Base-by-base conservation (phyloP, 2,888 invertebrate genomes). In the Volucella inflata region DNA sequence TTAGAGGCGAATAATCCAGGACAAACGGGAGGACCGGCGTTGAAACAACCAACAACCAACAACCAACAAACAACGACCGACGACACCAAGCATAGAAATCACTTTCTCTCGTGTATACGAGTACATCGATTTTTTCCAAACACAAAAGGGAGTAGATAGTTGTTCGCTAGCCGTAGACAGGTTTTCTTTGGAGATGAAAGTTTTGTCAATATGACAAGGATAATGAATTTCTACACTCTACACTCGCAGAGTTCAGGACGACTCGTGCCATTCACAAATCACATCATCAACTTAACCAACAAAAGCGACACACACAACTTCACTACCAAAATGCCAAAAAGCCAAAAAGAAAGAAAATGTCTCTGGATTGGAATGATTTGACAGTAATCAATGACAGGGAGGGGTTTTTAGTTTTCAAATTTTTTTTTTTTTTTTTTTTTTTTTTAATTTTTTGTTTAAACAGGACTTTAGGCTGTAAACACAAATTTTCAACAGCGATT, bases 121-220 rank as follows among this genome's bases (percentile, higher is more conserved):
- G n/a, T n/a, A 80, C 84, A 84, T 84, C 84, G 84, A 84, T 84
- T 84, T 84, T 84, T 84, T 30, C 6, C 30, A 30, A 30, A 80
- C 84, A 75, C 84, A 80, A 65, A 30, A 80, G 74, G 65, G 70
- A 70, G 75, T 65, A 71, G 51, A 46, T 75, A 68, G 68, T 36
- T 11, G 38, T 21, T 8, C 30, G 17, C 48, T 46, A 38, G 51
- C 10, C 64, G 46, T n/a, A 65, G 83, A 64, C 79, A 38, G 50
- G 10, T 8, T 10, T 14, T 11, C 30, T 16, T 11, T 48, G 55
- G 53, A 21, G 8, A 36, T 60, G 2, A 46, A 51, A 83, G 62
- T 74, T 83, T 57, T 68, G 68, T 74, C 57, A 55, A 53, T 72
- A 64, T 44, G 53, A 59, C 42, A 80, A 30, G 42, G 57, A 70